Percentiles rank a stretch among this genome's conserved stretches.
These are phyloP conservation scores for Anser cygnoides DNA, from an alignment of 2,113 vertebrate genomes.

Conservation along the genomic window DNA sequence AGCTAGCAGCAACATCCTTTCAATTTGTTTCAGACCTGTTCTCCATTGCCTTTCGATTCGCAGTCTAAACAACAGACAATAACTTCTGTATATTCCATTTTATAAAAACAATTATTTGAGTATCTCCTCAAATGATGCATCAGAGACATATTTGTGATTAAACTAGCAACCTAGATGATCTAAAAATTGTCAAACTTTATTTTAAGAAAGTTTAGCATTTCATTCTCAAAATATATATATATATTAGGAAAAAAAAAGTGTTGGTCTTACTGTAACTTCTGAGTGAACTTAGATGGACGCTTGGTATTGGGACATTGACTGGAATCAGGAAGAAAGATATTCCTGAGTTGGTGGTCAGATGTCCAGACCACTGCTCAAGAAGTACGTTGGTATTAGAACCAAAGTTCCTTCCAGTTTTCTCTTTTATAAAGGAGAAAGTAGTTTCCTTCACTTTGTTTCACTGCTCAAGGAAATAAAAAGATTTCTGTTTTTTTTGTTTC, in stretches of 20 bases:
- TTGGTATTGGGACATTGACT: not conserved
- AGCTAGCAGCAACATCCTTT: not conserved
- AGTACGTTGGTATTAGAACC: not conserved
- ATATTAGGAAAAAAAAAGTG: too few species aligned
- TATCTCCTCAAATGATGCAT: not conserved
- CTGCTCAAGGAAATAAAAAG: not conserved
- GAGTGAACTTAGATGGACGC: not conserved
- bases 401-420: not conserved
- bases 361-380: not conserved
- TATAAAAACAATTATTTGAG: not conserved
- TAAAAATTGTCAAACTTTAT: not conserved
- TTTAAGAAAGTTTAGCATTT: not conserved
- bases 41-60: not conserved
- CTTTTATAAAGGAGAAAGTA: not conserved
- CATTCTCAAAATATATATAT: fast-evolving
- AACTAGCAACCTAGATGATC: not conserved
- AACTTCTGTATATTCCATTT: not conserved
- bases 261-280: not conserved
- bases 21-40: not conserved
- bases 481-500: not conserved
- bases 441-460: not conserved
- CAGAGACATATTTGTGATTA: not conserved
- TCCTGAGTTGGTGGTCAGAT: not conserved
- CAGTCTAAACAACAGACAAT: not conserved
- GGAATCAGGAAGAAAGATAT: not conserved